These are phyloP conservation scores for Pachypanchax playfairii DNA, from an alignment of 2,113 vertebrate species.

Conservation along the genomic window DNA sequence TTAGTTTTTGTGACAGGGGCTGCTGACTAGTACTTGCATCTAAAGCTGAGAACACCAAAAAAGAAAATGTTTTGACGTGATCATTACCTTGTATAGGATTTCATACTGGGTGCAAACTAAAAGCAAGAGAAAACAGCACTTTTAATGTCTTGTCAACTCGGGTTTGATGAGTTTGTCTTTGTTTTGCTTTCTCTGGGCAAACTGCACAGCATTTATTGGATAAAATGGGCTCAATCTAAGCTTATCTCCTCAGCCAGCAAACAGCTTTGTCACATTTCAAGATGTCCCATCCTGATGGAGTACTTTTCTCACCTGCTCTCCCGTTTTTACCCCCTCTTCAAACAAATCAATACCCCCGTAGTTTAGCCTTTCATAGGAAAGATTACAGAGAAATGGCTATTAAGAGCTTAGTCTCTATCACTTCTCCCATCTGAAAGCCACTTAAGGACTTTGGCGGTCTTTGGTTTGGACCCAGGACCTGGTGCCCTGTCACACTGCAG, in stretches of 20 bases:
- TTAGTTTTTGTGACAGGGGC: constrained; percentile 38
- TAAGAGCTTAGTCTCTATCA: constrained; percentile 85
- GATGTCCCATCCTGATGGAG: constrained; percentile 82
- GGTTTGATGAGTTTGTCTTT: constrained; percentile 76
- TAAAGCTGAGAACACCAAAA: constrained; percentile 23
- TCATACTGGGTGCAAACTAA: constrained; percentile 22
- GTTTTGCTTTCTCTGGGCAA: constrained; percentile 68
- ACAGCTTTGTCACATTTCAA: constrained; percentile 83
- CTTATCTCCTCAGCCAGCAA: constrained; percentile 77
- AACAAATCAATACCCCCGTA: constrained; percentile 85
- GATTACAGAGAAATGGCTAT: constrained; percentile 87
- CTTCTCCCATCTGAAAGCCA: constrained; percentile 83
- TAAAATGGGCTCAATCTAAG: constrained; percentile 75
- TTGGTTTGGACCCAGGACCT: constrained; percentile 75
- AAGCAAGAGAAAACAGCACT: constrained; percentile 39
- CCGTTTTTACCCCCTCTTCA: constrained; percentile 68
- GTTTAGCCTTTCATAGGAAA: constrained; percentile 86
- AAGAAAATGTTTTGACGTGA: constrained; percentile 40
- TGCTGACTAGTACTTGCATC: constrained; percentile 42
- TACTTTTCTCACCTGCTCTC: constrained; percentile 73
- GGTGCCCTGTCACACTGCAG: constrained; percentile 61
- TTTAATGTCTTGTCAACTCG: constrained; percentile 63
- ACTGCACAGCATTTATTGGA: constrained; percentile 70
- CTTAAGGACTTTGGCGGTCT: constrained; percentile 79
- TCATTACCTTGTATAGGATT: constrained; percentile 33